Percentiles rank a stretch among this genome's conserved stretches.
phyloP scores from a whole-genome alignment of 1,140 invertebrate genomes.

The Zaprionus camerounensis region DNA sequence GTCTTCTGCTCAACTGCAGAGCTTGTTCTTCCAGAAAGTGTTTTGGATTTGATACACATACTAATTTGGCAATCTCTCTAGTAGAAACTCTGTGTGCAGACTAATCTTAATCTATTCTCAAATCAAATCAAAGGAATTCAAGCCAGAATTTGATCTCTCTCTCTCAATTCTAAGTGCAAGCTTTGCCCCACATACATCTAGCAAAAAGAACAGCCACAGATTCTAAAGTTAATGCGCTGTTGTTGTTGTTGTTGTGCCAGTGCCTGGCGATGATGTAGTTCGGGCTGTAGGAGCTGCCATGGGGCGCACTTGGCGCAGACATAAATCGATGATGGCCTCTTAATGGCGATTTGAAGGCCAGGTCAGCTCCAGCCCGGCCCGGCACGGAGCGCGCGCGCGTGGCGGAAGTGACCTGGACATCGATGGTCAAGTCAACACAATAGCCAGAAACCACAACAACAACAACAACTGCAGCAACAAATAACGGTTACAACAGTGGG shows the following conservation, averaged over 20 bases:
- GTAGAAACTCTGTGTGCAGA: too few relatives aligned
- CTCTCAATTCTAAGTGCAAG: too few relatives aligned
- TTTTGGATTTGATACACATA: not conserved
- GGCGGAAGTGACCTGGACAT: slow-evolving; percentile 75
- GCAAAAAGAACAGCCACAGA: not conserved
- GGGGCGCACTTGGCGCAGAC: slow-evolving; percentile 48
- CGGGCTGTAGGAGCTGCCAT: slow-evolving; percentile 13
- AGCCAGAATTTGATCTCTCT: too few relatives aligned
- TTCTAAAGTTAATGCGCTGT: not conserved
- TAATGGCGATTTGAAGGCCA: slow-evolving; percentile 77
- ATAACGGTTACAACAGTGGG: slow-evolving; percentile 19
- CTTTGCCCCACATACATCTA: not conserved
- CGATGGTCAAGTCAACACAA: slow-evolving; percentile 25
- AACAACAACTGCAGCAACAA: not conserved
- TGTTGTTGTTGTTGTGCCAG: not conserved
- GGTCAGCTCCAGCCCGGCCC: slow-evolving; percentile 33
- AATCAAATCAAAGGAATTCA: too few relatives aligned
- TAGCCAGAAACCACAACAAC: slow-evolving; percentile 4
- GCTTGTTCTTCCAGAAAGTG: not conserved
- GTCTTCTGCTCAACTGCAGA: not conserved
- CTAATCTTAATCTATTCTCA: too few relatives aligned
- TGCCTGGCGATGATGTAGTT: slow-evolving; percentile 59
- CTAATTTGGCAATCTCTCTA: too few relatives aligned
- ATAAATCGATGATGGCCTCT: slow-evolving; percentile 72
- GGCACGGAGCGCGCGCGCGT: slow-evolving; percentile 40